Evolutionary conservation across 1,140 invertebrate genomes (phyloP), one percentile per base, ranked within the genome.

Genomic region (Dinothrombium tinctorium): DNA sequence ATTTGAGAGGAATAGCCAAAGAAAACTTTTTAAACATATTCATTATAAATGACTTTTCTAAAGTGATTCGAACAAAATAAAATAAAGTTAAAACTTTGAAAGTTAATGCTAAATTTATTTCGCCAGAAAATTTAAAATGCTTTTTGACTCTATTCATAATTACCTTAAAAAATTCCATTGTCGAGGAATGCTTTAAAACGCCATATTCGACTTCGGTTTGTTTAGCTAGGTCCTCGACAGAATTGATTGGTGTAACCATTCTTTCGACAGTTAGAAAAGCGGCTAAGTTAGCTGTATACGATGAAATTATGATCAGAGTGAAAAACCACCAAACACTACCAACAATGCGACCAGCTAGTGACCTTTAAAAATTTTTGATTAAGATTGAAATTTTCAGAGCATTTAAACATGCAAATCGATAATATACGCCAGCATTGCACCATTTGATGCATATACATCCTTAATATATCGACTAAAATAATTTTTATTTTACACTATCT

Each of bases 321-420:
- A 98, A 98, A 61, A 96, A 96, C 89, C 90, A 96, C 90, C 90
- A 96, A 1, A 89, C 83, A 37, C 81, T 81, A 4, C 86, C 84
- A 0, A 94, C 84, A 50, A 96, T 86, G 26, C 90, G 66, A 3
- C 87, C 89, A 0, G 81, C 84, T 42, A 87, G 69, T 2, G 86
- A 84, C 53, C 80, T 83, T 15, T 1, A 32, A 32, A 4, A 12
- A 12, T n/a, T n/a, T n/a, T n/a, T n/a, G n/a, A n/a, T n/a, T n/a
- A n/a, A n/a, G n/a, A n/a, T n/a, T n/a, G n/a, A n/a, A n/a, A n/a
- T n/a, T n/a, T n/a, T n/a, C n/a, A n/a, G n/a, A n/a, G n/a, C n/a
- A n/a, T n/a, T n/a, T n/a, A n/a, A n/a, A n/a, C n/a, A n/a, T n/a
- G n/a, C n/a, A n/a, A n/a, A n/a, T n/a, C n/a, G n/a, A n/a, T n/a